Evolutionary conservation across 2,797 vertebrate species (phyloP).

Genomic region (Brotula barbata): DNA sequence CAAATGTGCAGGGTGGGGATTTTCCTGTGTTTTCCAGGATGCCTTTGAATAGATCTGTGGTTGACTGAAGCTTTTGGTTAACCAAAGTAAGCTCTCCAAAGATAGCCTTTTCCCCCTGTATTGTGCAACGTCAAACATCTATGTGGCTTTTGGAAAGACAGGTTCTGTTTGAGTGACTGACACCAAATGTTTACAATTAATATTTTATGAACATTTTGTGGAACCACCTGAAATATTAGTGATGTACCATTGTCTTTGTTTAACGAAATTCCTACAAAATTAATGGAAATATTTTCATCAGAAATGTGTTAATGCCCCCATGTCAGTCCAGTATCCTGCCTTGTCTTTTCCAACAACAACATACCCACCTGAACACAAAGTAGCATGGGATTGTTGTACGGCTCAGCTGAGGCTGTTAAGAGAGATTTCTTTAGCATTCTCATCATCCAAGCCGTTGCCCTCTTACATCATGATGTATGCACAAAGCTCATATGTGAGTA

Average conservation of each 20-base stretch:
- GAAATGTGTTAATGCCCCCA: background rate
- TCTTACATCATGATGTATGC: constrained; percentile 36
- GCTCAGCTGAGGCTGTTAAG: background rate
- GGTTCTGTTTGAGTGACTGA: too few relatives aligned
- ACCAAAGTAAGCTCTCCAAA: too few relatives aligned
- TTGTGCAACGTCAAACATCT: too few relatives aligned
- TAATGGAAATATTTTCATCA: background rate
- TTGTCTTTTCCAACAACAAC: background rate
- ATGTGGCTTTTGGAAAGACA: too few relatives aligned
- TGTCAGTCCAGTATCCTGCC: background rate
- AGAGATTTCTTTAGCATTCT: constrained; percentile 10
- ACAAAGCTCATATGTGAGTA: constrained; percentile 36
- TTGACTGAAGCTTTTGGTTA: constrained; percentile 3
- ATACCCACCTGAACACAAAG: background rate
- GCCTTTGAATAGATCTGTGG: constrained; percentile 21
- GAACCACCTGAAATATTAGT: background rate
- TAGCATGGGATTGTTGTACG: background rate
- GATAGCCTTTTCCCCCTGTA: too few relatives aligned
- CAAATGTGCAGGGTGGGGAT: background rate
- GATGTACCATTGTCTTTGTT: background rate
- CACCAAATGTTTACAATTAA: constrained; percentile 35
- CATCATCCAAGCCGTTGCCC: constrained; percentile 11
- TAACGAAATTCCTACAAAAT: background rate
- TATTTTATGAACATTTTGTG: background rate
- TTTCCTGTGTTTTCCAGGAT: constrained; percentile 18